Base-by-base conservation (phyloP, 2,113 vertebrate genomes). In the Ochotona curzoniae region DNA sequence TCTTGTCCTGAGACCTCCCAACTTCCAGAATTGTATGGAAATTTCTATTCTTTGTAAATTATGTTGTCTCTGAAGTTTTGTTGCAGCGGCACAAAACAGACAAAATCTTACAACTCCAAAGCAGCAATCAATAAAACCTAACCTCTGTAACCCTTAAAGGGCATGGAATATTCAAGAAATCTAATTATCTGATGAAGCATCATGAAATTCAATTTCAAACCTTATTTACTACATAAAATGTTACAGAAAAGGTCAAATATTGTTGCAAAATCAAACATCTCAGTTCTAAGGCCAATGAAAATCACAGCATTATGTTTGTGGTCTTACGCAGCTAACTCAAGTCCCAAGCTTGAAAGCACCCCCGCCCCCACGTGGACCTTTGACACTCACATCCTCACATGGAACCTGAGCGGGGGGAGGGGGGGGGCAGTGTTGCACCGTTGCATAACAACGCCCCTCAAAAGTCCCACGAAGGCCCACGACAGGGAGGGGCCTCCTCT, bases 231-330 rank as follows among this genome's bases (percentile, higher is more conserved):
- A 81, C 20, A 76, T 60, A 81, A 81, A 75, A 85, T 70, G 81
- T 64, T 84, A 47, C 25, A 84, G 49, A 70, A 74, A 70, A 5
- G 4, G 66, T 90, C 60, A 87, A 93, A 90, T 66, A 92, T 44
- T 60, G 32, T 28, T 93, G 30, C 28, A 94, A 94, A 91, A 84
- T 84, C 75, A 88, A 93, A 87, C n/a, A 91, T 83, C 21, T n/a
- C 61, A 90, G 66, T 80, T 87, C 61, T 93, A 84, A 91, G 28
- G 20, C 81, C 49, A 35, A 2, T 67, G 28, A 87, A 94, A 90
- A 90, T 85, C 21, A 82, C 25, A 87, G 64, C 71, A 49, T 54
- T 64, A 79, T 71, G 38, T 44, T 44, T 3, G 38, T 44, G 38
- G 38, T 44, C 38, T 4, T 44, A 44, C 4, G 38, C 38, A 44